Evolutionary conservation across 2,797 vertebrate genomes (phyloP), one percentile per base, ranked within the genome.

Genomic region (Sarcophilus harrisii): DNA sequence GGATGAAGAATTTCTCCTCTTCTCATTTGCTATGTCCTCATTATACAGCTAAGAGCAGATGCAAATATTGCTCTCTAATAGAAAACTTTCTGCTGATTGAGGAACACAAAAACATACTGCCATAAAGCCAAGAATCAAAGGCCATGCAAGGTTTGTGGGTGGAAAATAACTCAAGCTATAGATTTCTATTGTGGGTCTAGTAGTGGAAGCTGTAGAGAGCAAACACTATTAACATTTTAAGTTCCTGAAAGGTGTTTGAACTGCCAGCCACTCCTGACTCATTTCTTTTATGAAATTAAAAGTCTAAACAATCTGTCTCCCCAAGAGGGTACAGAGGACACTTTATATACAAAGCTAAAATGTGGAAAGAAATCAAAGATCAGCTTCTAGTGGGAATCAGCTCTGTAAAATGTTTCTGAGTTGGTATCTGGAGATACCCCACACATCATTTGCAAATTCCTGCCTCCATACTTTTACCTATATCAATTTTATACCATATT

Each of bases 171-270:
- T 30, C 21, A 9, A 94, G 90, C 95, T 91, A 30, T 90, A 95
- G 93, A 54, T 93, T 97, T 92, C 92, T 97, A 90, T 95, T 96
- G 21, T 0, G 57, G 45, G 0, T 57, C 0, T 58, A 14, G 95
- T 97, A 97, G 62, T 60, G 90, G 96, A 94, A 97, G 97, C 94
- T 95, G 96, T 11, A 93, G 97, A 60, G 98, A 97, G 94, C 96
- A 97, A 98, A 98, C 73, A 92, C 94, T 97, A 94, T 93, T 92
- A 57, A 91, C 58, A 2, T 0, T 4, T 59, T 11, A 91, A 96
- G 16, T 95, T 93, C 92, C 59, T 60, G 95, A 95, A 96, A 54
- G 93, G 59, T 89, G 90, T 52, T 55, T 0, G 18, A 0, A 0
- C 45, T 94, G 91, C 96, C 95, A 96, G 91, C 57, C 57, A 55